These are phyloP conservation scores for Oryzias curvinotus DNA, from an alignment of 2,113 vertebrate genomes.

Conservation along the genomic window DNA sequence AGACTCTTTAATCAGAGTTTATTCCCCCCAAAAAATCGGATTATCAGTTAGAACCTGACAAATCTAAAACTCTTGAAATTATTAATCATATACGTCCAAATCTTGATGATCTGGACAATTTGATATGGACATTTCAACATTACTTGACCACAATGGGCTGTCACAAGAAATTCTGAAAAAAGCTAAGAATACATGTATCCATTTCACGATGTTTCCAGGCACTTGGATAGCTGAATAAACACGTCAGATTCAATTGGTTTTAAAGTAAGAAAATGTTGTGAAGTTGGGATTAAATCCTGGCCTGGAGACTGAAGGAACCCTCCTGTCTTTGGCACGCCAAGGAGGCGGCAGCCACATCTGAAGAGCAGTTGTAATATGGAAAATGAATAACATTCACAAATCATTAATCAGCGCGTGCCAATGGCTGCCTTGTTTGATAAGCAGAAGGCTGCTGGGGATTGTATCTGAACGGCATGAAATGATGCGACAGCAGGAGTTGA, in stretches of 20 bases:
- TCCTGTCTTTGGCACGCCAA: conserved; percentile 7
- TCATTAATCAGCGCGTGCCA: conserved; percentile 48
- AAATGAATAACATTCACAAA: conserved; percentile 39
- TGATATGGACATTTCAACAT: too few relatives aligned
- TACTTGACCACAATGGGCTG: too few relatives aligned
- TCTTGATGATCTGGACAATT: too few relatives aligned
- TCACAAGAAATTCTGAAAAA: too few relatives aligned
- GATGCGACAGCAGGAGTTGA: conserved; percentile 33
- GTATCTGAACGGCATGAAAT: conserved; percentile 33
- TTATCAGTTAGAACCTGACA: too few relatives aligned
- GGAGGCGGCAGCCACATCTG: conserved; percentile 17
- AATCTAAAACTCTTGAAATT: too few relatives aligned
- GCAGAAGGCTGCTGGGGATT: conserved; percentile 39
- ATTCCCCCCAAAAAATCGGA: conserved; percentile 1
- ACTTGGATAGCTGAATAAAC: too few relatives aligned
- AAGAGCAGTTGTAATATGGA: conserved; percentile 24
- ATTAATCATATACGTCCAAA: too few relatives aligned
- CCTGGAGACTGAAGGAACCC: conserved; percentile 49
- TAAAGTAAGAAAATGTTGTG: too few relatives aligned
- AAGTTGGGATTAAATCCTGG: conserved; percentile 18
- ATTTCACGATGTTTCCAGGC: conserved; percentile 18
- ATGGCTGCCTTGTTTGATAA: conserved; percentile 58
- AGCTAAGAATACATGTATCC: conserved; percentile 8
- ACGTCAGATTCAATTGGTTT: too few relatives aligned
- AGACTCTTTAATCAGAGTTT: conserved; percentile 22